These are phyloP conservation scores for Gobio gobio DNA, from an alignment of 2,113 vertebrate species.

Conservation along the genomic window DNA sequence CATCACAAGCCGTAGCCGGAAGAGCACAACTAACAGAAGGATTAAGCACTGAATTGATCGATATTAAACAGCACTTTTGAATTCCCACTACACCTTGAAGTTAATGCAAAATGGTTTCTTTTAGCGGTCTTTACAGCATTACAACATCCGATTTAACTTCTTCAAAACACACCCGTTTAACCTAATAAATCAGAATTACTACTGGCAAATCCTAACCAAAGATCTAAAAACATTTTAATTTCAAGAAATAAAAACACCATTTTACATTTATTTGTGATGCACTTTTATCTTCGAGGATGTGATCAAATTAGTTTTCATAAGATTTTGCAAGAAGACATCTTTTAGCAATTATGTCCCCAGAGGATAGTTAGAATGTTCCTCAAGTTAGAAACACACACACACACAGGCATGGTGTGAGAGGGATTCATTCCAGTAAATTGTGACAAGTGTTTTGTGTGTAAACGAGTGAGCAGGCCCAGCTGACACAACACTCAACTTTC, in stretches of 20 bases:
- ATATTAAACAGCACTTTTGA: too few species aligned
- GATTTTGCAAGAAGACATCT: not conserved
- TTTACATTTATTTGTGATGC: not conserved
- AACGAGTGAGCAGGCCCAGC: slow-evolving; percentile 8
- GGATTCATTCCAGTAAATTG: slow-evolving; percentile 31
- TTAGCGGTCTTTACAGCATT: too few species aligned
- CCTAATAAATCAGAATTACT: not conserved
- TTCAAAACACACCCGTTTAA: too few species aligned
- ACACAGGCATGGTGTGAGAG: slow-evolving; percentile 14
- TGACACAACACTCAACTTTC: slow-evolving; percentile 32
- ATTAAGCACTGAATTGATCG: too few species aligned
- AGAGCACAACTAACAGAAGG: too few species aligned
- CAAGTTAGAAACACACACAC: slow-evolving; percentile 9
- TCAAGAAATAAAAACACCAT: not conserved
- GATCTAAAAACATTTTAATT: not conserved
- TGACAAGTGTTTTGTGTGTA: slow-evolving; percentile 14
- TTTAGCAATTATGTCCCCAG: not conserved
- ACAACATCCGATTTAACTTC: too few species aligned
- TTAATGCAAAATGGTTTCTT: too few species aligned
- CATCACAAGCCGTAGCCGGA: too few species aligned
- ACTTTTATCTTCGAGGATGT: not conserved
- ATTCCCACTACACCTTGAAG: too few species aligned
- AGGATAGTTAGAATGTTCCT: not conserved
- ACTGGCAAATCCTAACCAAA: not conserved
- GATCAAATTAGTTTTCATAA: not conserved